phyloP scores from a whole-genome alignment of 64 coral and sea anemone genomes.

The Actinia equina region DNA sequence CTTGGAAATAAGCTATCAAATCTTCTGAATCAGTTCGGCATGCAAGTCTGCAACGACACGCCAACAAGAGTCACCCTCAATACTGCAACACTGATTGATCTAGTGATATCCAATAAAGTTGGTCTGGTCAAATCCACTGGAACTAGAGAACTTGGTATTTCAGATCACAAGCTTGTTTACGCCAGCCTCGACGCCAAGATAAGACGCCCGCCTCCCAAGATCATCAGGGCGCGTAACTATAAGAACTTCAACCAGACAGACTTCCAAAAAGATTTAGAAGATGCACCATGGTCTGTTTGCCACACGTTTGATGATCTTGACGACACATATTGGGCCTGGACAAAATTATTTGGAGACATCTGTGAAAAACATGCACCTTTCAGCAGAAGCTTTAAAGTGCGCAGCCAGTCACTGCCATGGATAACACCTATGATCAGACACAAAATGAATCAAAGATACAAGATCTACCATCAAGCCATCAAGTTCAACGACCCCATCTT shows the following conservation, averaged over 20 bases:
- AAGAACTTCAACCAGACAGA: not conserved
- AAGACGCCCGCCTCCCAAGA: not conserved
- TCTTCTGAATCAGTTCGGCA: not conserved
- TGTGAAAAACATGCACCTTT: slow-evolving; percentile 37
- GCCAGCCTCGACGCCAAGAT: not conserved
- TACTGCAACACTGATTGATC: not conserved
- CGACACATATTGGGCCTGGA: slow-evolving; percentile 48
- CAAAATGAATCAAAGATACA: slow-evolving; percentile 22
- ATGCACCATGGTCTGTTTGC: slow-evolving; percentile 29
- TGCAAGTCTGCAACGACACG: not conserved
- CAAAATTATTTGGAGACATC: slow-evolving; percentile 12
- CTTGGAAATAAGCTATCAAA: not conserved
- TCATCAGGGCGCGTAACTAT: not conserved
- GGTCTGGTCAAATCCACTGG: not conserved
- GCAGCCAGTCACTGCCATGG: slow-evolving; percentile 36
- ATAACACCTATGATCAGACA: slow-evolving; percentile 24
- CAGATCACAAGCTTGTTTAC: not conserved
- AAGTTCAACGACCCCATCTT: not conserved
- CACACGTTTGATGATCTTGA: slow-evolving; percentile 10
- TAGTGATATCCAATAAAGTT: not conserved
- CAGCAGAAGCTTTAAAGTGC: slow-evolving; percentile 20
- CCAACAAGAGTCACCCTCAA: not conserved
- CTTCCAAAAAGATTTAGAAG: slow-evolving; percentile 8
- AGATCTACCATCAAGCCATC: not conserved
- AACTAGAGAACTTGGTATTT: not conserved